Evolutionary conservation across 2,113 vertebrate species (phyloP), one percentile per base, ranked within the genome.

Genomic region (Nansenia antarctica): DNA sequence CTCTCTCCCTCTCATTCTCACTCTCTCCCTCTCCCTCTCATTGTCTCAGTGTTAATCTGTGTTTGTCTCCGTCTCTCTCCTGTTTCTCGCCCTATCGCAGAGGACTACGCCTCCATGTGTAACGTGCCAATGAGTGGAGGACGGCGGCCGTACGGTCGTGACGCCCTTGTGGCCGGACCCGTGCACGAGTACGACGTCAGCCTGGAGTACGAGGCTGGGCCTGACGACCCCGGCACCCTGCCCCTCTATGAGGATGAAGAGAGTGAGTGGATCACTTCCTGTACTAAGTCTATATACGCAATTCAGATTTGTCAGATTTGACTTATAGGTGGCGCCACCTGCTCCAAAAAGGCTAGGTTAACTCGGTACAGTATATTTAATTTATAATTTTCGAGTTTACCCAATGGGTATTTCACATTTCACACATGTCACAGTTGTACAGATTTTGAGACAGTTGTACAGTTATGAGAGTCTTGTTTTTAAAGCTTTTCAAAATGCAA

Each of bases 51-150:
- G 18, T 53, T 20, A 7, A 9, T 53, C 8, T 20, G 8, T 9
- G 9, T 22, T 15, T 60, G 8, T 60, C 31, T 35, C 20, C n/a
- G 0, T 35, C 22, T 60, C 31, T 60, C 32, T 22, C 54, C 14
- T 68, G 2, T 37, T 9, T 66, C 31, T 42, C 6, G 42, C 35
- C 26, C 18, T 6, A 3, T 30, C 58, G 7, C 73, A 98, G 97
- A 92, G 52, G 94, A 95, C 87, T 98, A 95, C 29, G 95, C 94
- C 39, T 87, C 90, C 79, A 94, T 99, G 89, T 99, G 97, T 82
- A 99, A 99, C 83, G 88, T 96, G 81, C 94, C 91, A 0, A 37
- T 91, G 49, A 79, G 88, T 1, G 92, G 90, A n/a, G 90, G 85
- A 45, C 87, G 84, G 29, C 89, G 73, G 61, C 86, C 93, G 0